Percentiles rank a stretch among this genome's conserved stretches.
Evolutionary conservation across 35 echinoderm and acorn worm species (phyloP).

Genomic region (Acanthaster planci): DNA sequence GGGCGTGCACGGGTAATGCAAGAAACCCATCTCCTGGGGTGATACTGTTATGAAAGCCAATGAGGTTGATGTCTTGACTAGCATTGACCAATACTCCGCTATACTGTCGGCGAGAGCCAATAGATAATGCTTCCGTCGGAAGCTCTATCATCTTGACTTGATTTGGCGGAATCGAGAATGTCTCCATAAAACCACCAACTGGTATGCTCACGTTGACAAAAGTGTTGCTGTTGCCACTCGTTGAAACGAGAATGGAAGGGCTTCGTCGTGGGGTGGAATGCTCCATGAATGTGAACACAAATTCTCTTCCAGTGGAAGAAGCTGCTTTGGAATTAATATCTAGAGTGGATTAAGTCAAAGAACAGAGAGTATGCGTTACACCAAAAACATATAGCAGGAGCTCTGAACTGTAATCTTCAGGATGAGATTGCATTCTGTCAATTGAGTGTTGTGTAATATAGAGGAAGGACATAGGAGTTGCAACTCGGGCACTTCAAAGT

Average conservation of each 20-base stretch:
- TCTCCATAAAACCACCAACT: neutral
- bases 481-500: too few species aligned
- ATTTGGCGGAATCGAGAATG: constrained; percentile 23
- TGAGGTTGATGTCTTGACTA: neutral
- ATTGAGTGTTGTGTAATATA: too few species aligned
- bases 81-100: constrained; percentile 1
- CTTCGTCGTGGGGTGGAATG: neutral
- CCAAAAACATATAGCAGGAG: too few species aligned
- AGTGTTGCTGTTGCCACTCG: neutral
- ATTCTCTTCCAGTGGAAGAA: neutral
- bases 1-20: neutral
- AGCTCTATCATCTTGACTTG: neutral
- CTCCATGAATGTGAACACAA: neutral
- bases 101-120: neutral
- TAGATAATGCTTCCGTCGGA: neutral
- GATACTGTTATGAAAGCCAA: constrained; percentile 7
- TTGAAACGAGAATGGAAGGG: neutral
- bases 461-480: too few species aligned
- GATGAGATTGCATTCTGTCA: too few species aligned
- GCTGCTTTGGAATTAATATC: neutral
- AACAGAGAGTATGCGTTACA: too few species aligned
- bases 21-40: neutral
- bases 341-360: neutral
- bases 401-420: too few species aligned
- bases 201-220: neutral